A percentile compares a stretch with the other conserved stretches of the same genome.
Conservation (phyloP, 2,888 invertebrate genomes). For the Bellardia pandia region DNA sequence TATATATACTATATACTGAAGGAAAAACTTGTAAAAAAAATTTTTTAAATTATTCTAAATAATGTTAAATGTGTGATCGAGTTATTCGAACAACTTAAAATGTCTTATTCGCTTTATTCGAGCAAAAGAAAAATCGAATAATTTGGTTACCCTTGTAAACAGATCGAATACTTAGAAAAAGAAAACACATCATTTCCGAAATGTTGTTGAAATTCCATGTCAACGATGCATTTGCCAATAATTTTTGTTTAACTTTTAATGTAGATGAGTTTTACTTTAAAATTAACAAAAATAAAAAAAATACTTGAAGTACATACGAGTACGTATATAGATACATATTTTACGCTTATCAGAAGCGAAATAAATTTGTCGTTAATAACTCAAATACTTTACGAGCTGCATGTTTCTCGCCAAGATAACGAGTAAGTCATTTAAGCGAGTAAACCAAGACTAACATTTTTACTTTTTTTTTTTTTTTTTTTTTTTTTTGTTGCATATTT, state of each 20-base stretch:
- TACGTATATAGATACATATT: constrained; percentile 40
- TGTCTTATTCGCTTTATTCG: no score
- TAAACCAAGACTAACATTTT: constrained; percentile 55
- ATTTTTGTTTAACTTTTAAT: constrained; percentile 33
- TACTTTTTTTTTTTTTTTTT: no score
- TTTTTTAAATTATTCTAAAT: no score
- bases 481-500: constrained; percentile 4
- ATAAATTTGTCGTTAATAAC: constrained; percentile 78
- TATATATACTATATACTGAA: no score
- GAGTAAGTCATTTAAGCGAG: constrained; percentile 66
- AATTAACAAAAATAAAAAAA: constrained; percentile 22
- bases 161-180: neutral
- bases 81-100: no score
- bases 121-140: no score
- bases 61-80: no score
- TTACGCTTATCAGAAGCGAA: constrained; percentile 73
- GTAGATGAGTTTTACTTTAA: constrained; percentile 10
- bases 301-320: constrained; percentile 6
- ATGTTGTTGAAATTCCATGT: constrained; percentile 17
- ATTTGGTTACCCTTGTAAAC: no score
- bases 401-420: constrained; percentile 62
- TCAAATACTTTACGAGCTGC: constrained; percentile 79
- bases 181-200: neutral
- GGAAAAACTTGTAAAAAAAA: no score
- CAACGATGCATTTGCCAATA: constrained; percentile 29